A percentile compares a stretch with the other conserved stretches of the same genome.
phyloP scores from a whole-genome alignment of 2,888 invertebrate species.

The Ophioninae sp. region DNA sequence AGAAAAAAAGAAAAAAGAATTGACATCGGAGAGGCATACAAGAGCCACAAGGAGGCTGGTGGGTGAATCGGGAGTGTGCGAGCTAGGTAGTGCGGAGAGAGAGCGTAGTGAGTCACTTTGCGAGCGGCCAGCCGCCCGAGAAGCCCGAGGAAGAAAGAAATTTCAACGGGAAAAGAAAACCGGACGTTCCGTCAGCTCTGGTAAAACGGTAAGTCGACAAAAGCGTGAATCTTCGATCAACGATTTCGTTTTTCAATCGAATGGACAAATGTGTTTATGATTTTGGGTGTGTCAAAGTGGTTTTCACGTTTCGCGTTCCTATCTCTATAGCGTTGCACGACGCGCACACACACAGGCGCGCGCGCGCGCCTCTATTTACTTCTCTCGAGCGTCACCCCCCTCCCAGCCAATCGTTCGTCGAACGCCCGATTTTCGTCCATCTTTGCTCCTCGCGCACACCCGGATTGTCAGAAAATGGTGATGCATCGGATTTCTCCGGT shows the following conservation, averaged over 20 bases:
- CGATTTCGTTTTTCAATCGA: background rate
- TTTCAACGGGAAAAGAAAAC: background rate
- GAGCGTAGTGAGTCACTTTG: conserved; percentile 55
- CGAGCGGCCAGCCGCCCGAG: conserved; percentile 48
- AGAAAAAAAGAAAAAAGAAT: background rate
- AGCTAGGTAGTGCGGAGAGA: conserved; percentile 28
- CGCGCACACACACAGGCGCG: conserved; percentile 30
- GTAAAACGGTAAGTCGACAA: conserved; percentile 61
- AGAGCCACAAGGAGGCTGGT: conserved; percentile 64
- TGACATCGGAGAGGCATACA: background rate
- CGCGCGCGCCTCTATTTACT: conserved; percentile 22
- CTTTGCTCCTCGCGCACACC: conserved; percentile 44
- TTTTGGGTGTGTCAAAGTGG: conserved; percentile 76
- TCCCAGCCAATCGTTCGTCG: too few relatives aligned
- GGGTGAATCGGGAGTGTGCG: conserved; percentile 54
- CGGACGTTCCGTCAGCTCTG: conserved; percentile 54
- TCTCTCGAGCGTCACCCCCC: conserved; percentile 40
- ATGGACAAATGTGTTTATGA: conserved; percentile 70
- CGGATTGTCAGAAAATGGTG: conserved; percentile 76
- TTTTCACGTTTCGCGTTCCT: conserved; percentile 46
- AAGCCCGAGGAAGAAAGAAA: conserved; percentile 30
- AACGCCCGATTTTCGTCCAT: conserved; percentile 14
- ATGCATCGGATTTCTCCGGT: conserved; percentile 70
- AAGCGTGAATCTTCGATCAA: background rate
- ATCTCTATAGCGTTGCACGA: conserved; percentile 1